Evolutionary conservation across 2,113 vertebrate species (phyloP).

Genomic region (Leptocoma aspasia): DNA sequence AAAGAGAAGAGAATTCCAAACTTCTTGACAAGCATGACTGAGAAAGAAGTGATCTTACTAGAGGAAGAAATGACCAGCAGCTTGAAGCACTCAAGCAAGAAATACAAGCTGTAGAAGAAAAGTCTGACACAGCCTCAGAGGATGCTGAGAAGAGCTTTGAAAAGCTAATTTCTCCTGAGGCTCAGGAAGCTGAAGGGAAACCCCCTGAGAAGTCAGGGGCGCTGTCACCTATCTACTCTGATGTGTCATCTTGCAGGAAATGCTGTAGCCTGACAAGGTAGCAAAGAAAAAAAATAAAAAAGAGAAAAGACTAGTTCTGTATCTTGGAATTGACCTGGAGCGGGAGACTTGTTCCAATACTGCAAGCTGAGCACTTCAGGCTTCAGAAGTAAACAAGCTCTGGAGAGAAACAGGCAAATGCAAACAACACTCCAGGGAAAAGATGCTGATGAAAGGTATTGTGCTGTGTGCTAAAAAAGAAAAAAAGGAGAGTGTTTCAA

Average conservation of each 20-base stretch:
- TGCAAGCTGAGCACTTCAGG: neutral
- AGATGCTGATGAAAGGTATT: neutral
- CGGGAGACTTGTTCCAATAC: neutral
- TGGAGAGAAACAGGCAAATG: neutral
- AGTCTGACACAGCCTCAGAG: neutral
- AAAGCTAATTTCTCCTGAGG: neutral
- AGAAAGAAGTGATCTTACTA: neutral
- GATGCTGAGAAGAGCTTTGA: neutral
- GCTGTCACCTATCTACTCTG: neutral
- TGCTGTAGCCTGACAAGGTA: neutral
- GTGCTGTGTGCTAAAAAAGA: neutral
- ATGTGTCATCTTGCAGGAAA: neutral
- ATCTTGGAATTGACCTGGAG: neutral
- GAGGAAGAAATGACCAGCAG: neutral
- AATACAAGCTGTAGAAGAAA: neutral
- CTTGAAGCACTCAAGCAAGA: neutral
- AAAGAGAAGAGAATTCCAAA: slow-evolving; percentile 17
- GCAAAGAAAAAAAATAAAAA: neutral
- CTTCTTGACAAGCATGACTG: neutral
- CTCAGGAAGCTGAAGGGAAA: neutral
- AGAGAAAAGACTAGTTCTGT: neutral
- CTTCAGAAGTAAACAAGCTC: neutral
- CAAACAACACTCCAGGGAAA: neutral
- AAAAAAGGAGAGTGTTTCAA: neutral
- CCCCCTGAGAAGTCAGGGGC: neutral